Evolutionary conservation across 2,797 vertebrate genomes (phyloP), one percentile per base, ranked within the genome.

Genomic region (Allobates femoralis): DNA sequence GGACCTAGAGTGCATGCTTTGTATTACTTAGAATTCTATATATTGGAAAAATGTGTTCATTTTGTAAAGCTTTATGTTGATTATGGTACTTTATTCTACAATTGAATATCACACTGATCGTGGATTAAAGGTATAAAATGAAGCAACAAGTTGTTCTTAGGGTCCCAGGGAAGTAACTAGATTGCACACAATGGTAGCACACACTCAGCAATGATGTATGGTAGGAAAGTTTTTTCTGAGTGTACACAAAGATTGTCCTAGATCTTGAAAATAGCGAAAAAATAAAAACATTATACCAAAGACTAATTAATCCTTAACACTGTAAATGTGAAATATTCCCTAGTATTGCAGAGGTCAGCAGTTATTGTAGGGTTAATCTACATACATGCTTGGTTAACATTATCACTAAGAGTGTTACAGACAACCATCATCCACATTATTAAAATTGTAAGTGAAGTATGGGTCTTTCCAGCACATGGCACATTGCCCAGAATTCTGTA

Each of bases 381-480:
- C n/a, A 74, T 14, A 60, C 81, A 58, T 83, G 53, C 69, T 74
- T 50, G 32, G 69, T 74, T 55, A 83, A 74, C 69, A 58, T 83
- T 74, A 73, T 83, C 56, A 83, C 55, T 62, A 56, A 37, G 62
- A 74, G 53, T 60, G n/a, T 74, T 74, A 28, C 69, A 83, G 67
- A 62, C 67, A 83, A 37, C 53, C 55, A 83, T 83, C 81, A 83
- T 74, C 81, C 55, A 74, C 67, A 74, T 83, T 60, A 73, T 53
- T 41, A 58, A 83, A 83, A 83, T 83, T 83, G 55, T 19, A 60
- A 83, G 81, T 83, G 81, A 83, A 74, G 81, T 46, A 60, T 74
- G 5, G 81, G 81, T 30, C 81, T 71, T 83, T 83, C 81, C 55
- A 26, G 81, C 81, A 83, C 81, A 83, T 83, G 81, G 81, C 81